phyloP scores from a whole-genome alignment of 2,888 invertebrate species.

The Deroplatys truncata region DNA sequence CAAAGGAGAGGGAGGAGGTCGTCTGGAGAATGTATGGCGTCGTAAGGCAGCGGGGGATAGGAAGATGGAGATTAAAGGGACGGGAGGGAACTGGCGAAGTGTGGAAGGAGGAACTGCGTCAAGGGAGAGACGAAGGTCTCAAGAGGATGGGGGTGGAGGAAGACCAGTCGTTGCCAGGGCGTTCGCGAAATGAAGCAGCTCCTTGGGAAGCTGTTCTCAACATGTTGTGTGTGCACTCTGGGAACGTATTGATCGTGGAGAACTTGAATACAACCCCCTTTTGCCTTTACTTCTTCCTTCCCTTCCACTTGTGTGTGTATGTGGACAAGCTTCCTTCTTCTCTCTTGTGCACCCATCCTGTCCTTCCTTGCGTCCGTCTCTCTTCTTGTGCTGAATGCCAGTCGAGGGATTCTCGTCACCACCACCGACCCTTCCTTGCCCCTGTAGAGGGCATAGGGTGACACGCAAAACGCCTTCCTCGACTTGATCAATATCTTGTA shows the following conservation, averaged over 20 bases:
- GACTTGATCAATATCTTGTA: conserved; percentile 3
- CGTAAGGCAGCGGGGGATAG: neutral
- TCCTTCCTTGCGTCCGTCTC: neutral
- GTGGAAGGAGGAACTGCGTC: conserved; percentile 4
- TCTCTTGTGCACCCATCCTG: neutral
- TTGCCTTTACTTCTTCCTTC: conserved; percentile 3
- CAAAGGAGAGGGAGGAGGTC: neutral
- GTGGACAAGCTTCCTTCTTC: neutral
- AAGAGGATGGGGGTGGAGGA: neutral
- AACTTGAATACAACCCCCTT: conserved; percentile 7
- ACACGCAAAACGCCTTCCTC: neutral
- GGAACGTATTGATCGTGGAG: conserved; percentile 9
- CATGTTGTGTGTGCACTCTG: neutral
- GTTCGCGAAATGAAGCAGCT: neutral
- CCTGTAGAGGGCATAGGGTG: conserved; percentile 2
- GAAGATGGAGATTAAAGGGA: neutral
- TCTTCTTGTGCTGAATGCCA: conserved; percentile 10
- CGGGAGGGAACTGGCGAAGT: neutral
- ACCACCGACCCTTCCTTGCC: neutral
- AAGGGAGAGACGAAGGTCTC: neutral
- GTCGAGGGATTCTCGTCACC: conserved; percentile 13
- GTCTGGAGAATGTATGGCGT: conserved; percentile 14
- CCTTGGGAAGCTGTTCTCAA: conserved; percentile 10
- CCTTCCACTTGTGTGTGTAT: neutral
- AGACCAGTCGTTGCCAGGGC: neutral